These are phyloP conservation scores for Amphimallon solstitiale DNA, from an alignment of 2,888 invertebrate species.

Conservation along the genomic window DNA sequence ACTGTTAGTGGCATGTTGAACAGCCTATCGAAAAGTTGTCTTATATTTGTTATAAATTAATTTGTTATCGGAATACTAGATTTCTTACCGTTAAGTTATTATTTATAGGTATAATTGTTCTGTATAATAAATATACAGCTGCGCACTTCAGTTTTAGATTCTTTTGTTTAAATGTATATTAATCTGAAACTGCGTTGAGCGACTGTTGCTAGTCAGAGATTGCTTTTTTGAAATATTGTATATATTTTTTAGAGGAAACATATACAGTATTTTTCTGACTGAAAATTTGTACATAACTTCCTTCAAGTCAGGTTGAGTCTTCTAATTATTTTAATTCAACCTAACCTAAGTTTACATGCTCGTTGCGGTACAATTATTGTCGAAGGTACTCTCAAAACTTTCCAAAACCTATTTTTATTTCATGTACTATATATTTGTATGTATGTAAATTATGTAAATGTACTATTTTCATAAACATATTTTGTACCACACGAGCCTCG, in stretches of 20 bases:
- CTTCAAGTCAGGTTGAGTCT: conserved; percentile 41
- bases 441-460: conserved; percentile 46
- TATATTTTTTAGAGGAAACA: conserved; percentile 56
- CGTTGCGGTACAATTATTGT: conserved; percentile 46
- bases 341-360: conserved; percentile 40
- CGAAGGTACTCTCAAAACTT: conserved; percentile 42
- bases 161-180: conserved; percentile 40
- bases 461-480: conserved; percentile 46
- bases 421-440: conserved; percentile 47
- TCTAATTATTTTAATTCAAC: conserved; percentile 42
- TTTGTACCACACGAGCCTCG: conserved; percentile 45
- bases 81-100: conserved; percentile 62
- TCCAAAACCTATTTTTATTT: conserved; percentile 44
- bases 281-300: conserved; percentile 46
- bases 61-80: conserved; percentile 55
- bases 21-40: conserved; percentile 49
- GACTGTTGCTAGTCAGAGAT: conserved; percentile 60
- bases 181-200: conserved; percentile 60
- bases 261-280: conserved; percentile 62
- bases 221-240: conserved; percentile 57
- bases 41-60: conserved; percentile 56
- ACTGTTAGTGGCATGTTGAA: conserved; percentile 46
- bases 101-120: conserved; percentile 58
- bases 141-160: conserved; percentile 52
- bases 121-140: conserved; percentile 62